Evolutionary conservation across 2,113 vertebrate genomes (phyloP).

Genomic region (Notarius quadriscutis): DNA sequence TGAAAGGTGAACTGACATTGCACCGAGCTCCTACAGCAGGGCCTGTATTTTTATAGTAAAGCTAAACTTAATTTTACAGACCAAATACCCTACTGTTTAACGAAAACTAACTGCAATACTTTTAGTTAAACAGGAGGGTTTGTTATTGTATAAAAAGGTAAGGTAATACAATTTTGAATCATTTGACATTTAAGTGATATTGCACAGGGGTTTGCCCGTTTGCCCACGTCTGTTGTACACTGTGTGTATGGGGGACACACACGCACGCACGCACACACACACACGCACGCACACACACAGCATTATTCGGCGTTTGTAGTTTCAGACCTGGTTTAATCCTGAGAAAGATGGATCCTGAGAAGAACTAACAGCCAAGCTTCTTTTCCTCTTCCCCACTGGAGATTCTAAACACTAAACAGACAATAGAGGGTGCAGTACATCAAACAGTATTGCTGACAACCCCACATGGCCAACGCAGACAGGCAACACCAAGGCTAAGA

Average conservation of each 20-base stretch:
- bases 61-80: neutral
- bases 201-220: neutral
- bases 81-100: neutral
- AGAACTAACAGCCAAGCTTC: slow-evolving; percentile 99
- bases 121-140: too few species aligned
- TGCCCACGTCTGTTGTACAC: neutral
- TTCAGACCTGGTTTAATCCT: slow-evolving; percentile 99
- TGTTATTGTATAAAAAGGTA: too few species aligned
- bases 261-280: neutral
- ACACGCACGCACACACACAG: slow-evolving; percentile 49
- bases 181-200: neutral
- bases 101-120: too few species aligned
- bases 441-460: slow-evolving; percentile 98
- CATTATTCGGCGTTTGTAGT: slow-evolving; percentile 87
- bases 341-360: slow-evolving; percentile 99
- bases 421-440: slow-evolving; percentile 99
- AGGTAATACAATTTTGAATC: too few species aligned
- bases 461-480: slow-evolving; percentile 92
- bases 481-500: slow-evolving; percentile 92
- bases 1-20: neutral
- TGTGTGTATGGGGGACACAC: neutral
- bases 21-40: neutral
- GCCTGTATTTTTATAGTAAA: neutral
- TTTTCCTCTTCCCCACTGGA: slow-evolving; percentile 99
- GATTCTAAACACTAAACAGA: slow-evolving; percentile 99